Evolutionary conservation across 2,113 vertebrate genomes (phyloP).

Genomic region (Myrmecobius fasciatus): DNA sequence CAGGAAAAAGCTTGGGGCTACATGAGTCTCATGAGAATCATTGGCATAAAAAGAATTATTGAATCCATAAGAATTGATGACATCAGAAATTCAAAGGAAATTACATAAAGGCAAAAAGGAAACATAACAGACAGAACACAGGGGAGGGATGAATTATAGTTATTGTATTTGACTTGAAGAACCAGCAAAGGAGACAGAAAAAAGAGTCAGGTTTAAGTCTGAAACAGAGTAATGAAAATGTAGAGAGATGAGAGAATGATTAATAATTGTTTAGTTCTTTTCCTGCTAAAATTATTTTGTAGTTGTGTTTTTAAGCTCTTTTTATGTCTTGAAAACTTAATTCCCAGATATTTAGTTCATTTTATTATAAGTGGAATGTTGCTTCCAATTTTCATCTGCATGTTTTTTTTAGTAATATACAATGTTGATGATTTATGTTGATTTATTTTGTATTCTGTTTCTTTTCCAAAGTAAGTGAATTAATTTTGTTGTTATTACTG

Average conservation of each 20-base stretch:
- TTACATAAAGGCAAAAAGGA: background rate
- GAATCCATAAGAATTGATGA: background rate
- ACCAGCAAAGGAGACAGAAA: background rate
- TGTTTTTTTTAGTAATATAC: background rate
- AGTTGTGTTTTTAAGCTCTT: no score
- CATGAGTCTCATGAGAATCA: background rate
- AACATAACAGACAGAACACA: background rate
- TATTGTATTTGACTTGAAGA: background rate
- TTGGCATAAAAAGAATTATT: background rate
- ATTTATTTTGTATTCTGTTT: background rate
- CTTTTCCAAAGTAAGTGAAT: background rate
- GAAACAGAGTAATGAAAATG: no score
- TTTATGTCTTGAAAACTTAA: no score
- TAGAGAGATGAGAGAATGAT: no score
- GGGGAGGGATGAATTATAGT: background rate
- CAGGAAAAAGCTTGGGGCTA: background rate
- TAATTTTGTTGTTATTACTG: background rate
- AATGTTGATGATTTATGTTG: background rate
- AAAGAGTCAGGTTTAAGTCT: no score
- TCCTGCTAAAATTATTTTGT: no score
- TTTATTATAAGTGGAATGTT: no score
- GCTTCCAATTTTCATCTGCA: no score
- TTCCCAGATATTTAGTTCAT: no score
- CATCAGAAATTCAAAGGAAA: no score
- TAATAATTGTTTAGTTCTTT: no score